These are phyloP conservation scores for Hemichromis elongatus DNA, from an alignment of 2,113 vertebrate genomes.

Conservation along the genomic window DNA sequence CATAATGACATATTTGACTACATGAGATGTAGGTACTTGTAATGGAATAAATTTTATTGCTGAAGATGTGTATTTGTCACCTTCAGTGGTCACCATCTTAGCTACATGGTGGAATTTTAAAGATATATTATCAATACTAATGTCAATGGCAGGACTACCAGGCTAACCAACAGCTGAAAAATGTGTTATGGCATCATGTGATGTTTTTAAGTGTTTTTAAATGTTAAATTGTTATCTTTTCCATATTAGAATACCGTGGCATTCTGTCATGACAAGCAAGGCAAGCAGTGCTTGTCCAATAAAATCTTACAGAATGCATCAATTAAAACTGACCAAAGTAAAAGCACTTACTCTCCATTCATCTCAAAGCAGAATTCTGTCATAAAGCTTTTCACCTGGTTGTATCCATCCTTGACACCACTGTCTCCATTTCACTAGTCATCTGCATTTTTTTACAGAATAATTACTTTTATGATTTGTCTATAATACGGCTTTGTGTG, in stretches of 20 bases:
- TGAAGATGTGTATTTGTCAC: background rate
- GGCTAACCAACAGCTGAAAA: background rate
- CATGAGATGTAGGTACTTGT: background rate
- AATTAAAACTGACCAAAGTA: too few relatives aligned
- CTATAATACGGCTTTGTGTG: fast-evolving
- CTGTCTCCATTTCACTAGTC: background rate
- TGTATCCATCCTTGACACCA: background rate
- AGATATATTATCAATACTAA: background rate
- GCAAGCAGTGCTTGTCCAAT: too few relatives aligned
- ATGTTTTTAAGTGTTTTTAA: background rate
- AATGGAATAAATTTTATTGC: background rate
- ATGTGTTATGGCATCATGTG: background rate
- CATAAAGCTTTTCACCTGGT: background rate
- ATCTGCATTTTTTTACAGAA: background rate
- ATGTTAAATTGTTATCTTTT: background rate
- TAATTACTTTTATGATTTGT: background rate
- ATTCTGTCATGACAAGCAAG: too few relatives aligned
- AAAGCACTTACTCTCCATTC: too few relatives aligned
- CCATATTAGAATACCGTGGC: background rate
- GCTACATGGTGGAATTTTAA: background rate
- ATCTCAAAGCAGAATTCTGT: too few relatives aligned
- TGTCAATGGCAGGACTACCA: background rate
- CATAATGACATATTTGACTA: background rate
- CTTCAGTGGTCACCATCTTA: background rate
- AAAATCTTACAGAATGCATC: too few relatives aligned